Evolutionary conservation across 2,113 vertebrate genomes (phyloP).

Genomic region (Accipiter virgatus): DNA sequence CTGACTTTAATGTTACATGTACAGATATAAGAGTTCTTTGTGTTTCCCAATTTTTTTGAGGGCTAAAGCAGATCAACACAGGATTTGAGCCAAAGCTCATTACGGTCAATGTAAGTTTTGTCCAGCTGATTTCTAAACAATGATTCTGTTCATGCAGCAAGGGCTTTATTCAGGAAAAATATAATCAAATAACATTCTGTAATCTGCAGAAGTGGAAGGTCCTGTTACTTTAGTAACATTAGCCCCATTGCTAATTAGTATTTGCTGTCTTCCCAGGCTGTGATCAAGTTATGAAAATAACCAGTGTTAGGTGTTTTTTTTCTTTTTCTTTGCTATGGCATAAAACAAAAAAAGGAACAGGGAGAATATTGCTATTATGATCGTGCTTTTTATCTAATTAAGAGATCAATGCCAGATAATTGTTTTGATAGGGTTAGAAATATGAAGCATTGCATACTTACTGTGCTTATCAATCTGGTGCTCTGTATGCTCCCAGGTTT

Average conservation of each 20-base stretch:
- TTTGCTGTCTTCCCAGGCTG: neutral
- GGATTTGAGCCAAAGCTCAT: conserved; percentile 47
- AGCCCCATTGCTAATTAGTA: neutral
- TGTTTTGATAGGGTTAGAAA: neutral
- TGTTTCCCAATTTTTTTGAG: neutral
- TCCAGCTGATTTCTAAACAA: neutral
- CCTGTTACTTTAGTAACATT: neutral
- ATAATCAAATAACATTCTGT: neutral
- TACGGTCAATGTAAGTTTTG: conserved; percentile 10
- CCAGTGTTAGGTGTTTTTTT: neutral
- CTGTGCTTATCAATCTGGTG: neutral
- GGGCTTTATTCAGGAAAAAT: neutral
- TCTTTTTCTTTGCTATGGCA: neutral
- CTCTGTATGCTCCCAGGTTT: neutral
- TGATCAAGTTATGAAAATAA: neutral
- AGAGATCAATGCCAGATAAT: neutral
- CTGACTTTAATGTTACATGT: neutral
- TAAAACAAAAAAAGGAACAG: neutral
- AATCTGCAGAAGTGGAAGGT: neutral
- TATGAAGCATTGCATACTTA: neutral
- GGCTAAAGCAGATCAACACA: conserved; percentile 28
- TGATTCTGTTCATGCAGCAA: neutral
- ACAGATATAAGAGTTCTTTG: neutral
- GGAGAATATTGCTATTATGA: neutral
- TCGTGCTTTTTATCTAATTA: neutral